phyloP scores from a whole-genome alignment of 2,888 invertebrate species.

The Syritta pipiens region DNA sequence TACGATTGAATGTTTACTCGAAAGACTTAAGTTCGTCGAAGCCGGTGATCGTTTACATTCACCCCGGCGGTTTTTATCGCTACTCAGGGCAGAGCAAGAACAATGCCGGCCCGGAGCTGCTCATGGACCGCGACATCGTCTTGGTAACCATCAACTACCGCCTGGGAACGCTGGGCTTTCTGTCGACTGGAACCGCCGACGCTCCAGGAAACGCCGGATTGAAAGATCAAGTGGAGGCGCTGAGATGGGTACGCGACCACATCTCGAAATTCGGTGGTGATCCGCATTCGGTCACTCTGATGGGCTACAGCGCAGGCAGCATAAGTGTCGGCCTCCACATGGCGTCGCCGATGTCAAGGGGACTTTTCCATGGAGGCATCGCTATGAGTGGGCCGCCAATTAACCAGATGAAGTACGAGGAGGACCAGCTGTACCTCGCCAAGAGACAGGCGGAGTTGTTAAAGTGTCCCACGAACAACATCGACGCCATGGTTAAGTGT shows the following conservation, averaged over 20 bases:
- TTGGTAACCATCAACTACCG: constrained; percentile 84
- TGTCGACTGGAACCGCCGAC: constrained; percentile 83
- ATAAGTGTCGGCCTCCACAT: constrained; percentile 81
- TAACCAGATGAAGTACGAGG: constrained; percentile 80
- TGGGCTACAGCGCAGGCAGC: constrained; percentile 82
- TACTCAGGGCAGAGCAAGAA: constrained; percentile 81
- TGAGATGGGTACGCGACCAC: constrained; percentile 84
- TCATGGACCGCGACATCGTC: constrained; percentile 83
- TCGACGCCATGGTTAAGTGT: constrained; percentile 81
- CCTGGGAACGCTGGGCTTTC: constrained; percentile 81
- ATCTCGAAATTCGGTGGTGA: constrained; percentile 85
- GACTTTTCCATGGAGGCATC: constrained; percentile 85
- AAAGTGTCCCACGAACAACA: constrained; percentile 81
- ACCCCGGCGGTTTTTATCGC: constrained; percentile 84
- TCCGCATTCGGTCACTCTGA: constrained; percentile 82
- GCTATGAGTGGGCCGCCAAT: constrained; percentile 84
- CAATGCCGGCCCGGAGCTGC: constrained; percentile 80
- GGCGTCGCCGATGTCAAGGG: constrained; percentile 84
- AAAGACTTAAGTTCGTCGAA: constrained; percentile 68
- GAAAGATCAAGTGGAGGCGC: constrained; percentile 85
- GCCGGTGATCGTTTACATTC: constrained; percentile 85
- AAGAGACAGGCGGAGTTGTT: constrained; percentile 82
- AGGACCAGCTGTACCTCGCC: constrained; percentile 81
- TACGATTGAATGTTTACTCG: constrained; percentile 82
- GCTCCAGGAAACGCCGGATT: constrained; percentile 86